Conservation (phyloP, 2,797 vertebrate species). For the Galago senegalensis region DNA sequence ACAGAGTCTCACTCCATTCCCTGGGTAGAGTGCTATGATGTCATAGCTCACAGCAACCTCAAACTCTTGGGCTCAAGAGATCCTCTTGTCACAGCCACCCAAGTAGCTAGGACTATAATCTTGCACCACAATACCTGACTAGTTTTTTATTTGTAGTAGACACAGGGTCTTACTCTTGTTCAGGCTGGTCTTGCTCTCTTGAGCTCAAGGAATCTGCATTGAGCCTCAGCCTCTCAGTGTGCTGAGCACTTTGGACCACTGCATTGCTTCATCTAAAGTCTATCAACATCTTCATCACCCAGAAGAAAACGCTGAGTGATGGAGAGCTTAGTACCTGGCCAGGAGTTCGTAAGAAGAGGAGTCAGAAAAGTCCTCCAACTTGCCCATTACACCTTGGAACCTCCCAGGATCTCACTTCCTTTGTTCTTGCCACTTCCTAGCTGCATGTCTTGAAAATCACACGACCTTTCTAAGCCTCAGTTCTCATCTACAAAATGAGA, state of each 20-base stretch:
- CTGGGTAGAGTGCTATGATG: too few relatives aligned
- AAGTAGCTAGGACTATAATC: too few relatives aligned
- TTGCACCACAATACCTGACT: too few relatives aligned
- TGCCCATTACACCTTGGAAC: background rate
- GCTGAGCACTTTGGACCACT: background rate
- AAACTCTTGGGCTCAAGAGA: too few relatives aligned
- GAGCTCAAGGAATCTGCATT: too few relatives aligned
- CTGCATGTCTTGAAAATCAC: background rate
- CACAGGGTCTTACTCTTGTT: too few relatives aligned
- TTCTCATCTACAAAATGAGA: background rate
- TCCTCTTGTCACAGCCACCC: too few relatives aligned
- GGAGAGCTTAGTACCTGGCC: background rate
- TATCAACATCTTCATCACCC: accelerated
- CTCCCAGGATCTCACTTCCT: background rate
- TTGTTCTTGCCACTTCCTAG: background rate
- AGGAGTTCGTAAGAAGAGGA: background rate
- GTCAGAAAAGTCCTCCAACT: background rate
- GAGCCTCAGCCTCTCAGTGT: background rate
- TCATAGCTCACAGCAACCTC: too few relatives aligned
- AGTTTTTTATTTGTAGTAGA: too few relatives aligned
- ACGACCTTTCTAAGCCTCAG: background rate
- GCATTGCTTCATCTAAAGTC: background rate
- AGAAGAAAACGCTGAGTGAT: background rate
- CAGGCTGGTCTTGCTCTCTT: too few relatives aligned
- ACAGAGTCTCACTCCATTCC: too few relatives aligned